Percentiles rank a stretch among this genome's conserved stretches.
phyloP scores from a whole-genome alignment of 1,140 invertebrate species.

The Ephestia elutella region DNA sequence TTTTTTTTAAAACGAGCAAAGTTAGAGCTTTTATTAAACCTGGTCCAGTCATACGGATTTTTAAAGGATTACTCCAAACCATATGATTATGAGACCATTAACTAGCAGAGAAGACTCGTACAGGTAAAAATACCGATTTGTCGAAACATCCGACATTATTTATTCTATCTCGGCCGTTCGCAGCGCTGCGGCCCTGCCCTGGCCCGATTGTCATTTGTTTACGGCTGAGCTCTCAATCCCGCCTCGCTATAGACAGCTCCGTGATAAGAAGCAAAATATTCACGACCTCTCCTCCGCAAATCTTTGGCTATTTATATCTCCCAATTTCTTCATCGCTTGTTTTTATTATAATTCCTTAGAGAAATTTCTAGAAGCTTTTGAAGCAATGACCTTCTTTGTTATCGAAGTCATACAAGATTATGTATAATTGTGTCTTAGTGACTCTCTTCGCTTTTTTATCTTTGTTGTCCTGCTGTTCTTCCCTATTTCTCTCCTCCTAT shows the following conservation, averaged over 20 bases:
- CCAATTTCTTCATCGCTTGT: not conserved
- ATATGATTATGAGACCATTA: too few species aligned
- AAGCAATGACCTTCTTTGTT: not conserved
- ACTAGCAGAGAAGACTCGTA: too few species aligned
- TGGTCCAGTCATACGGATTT: too few species aligned
- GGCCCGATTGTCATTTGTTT: slow-evolving; percentile 1
- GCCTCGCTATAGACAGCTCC: not conserved
- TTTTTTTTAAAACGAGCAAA: too few species aligned
- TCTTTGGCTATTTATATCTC: not conserved
- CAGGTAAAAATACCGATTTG: too few species aligned
- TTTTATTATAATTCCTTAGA: not conserved
- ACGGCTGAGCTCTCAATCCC: slow-evolving; percentile 1
- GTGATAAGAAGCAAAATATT: slow-evolving; percentile 2
- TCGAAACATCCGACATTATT: not conserved
- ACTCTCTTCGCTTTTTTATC: too few species aligned
- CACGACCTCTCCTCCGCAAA: not conserved
- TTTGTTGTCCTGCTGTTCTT: too few species aligned
- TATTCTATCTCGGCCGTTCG: not conserved
- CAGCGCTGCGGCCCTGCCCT: not conserved
- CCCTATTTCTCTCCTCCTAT: too few species aligned
- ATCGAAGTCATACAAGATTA: too few species aligned
- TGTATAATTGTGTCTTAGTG: too few species aligned
- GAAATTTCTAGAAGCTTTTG: not conserved
- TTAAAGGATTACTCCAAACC: too few species aligned
- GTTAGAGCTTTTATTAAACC: too few species aligned